A percentile compares a stretch with the other conserved stretches of the same genome.
phyloP scores from a whole-genome alignment of 2,797 vertebrate species.

The Trachurus trachurus region DNA sequence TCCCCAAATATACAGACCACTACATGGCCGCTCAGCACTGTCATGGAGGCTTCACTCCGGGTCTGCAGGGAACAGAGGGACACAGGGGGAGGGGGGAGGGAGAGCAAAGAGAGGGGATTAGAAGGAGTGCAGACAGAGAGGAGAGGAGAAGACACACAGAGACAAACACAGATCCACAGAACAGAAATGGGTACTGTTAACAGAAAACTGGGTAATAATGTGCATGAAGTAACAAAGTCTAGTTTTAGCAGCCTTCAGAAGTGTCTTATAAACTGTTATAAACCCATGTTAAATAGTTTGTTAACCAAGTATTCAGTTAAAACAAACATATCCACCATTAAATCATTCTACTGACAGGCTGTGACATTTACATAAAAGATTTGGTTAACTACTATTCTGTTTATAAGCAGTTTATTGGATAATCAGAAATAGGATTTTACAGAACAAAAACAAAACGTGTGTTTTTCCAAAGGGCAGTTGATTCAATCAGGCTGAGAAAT shows the following conservation, averaged over 20 bases:
- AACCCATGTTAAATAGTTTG: conserved; percentile 61
- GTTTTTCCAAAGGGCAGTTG: conserved; percentile 37
- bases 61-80: conserved; percentile 86
- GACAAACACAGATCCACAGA: conserved; percentile 33
- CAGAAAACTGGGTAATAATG: conserved; percentile 24
- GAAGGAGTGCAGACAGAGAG: conserved; percentile 26
- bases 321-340: background rate
- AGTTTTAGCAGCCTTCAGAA: conserved; percentile 8
- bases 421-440: conserved; percentile 26
- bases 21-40: conserved; percentile 98
- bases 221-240: conserved; percentile 8
- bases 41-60: conserved; percentile 99
- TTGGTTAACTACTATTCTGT: conserved; percentile 67
- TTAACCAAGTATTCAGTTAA: conserved; percentile 50
- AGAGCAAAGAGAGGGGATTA: conserved; percentile 49
- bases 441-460: conserved; percentile 22
- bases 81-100: conserved; percentile 27
- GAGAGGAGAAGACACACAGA: conserved; percentile 19
- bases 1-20: conserved; percentile 99
- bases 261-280: conserved; percentile 55
- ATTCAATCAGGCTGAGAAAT: conserved; percentile 48
- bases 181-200: conserved; percentile 17
- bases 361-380: conserved; percentile 12
- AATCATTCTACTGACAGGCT: background rate
- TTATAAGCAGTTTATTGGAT: conserved; percentile 68